Evolutionary conservation across 2,797 vertebrate species (phyloP).

Genomic region (Melanotaenia boesemani): DNA sequence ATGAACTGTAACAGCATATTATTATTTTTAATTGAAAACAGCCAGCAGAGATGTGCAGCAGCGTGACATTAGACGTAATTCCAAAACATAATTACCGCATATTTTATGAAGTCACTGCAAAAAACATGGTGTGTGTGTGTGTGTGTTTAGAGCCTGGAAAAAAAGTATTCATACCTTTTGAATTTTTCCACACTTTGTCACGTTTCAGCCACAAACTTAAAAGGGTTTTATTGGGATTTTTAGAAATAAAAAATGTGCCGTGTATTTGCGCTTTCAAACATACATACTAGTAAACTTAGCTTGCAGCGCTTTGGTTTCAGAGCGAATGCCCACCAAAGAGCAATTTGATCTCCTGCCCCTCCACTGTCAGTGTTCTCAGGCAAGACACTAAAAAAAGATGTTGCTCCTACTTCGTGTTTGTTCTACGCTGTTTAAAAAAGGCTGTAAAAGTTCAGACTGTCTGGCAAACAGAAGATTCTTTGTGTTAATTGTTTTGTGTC

Average conservation of each 20-base stretch:
- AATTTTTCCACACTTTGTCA: no score
- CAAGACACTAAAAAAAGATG: background rate
- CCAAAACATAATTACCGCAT: constrained; percentile 35
- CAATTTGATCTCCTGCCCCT: background rate
- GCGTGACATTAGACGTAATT: constrained; percentile 30
- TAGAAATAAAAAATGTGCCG: no score
- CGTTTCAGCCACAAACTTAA: no score
- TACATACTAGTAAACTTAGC: no score
- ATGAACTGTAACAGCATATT: constrained; percentile 43
- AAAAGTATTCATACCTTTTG: no score
- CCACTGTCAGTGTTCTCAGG: background rate
- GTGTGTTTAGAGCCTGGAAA: background rate
- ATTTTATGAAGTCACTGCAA: constrained; percentile 3
- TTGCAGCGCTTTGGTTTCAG: no score
- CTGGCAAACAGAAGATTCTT: constrained; percentile 10
- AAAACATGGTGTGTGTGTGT: background rate
- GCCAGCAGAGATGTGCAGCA: constrained; percentile 37
- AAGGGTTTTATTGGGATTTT: no score
- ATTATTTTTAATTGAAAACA: constrained; percentile 62
- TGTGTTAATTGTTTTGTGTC: constrained; percentile 29
- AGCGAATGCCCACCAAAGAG: no score
- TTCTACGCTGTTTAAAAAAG: background rate
- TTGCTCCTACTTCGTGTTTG: background rate
- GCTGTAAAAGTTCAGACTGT: background rate
- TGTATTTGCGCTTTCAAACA: no score